Percentiles rank a stretch among this genome's conserved stretches.
phyloP scores from a whole-genome alignment of 2,113 vertebrate species.

The Phylloscopus trochiloides region DNA sequence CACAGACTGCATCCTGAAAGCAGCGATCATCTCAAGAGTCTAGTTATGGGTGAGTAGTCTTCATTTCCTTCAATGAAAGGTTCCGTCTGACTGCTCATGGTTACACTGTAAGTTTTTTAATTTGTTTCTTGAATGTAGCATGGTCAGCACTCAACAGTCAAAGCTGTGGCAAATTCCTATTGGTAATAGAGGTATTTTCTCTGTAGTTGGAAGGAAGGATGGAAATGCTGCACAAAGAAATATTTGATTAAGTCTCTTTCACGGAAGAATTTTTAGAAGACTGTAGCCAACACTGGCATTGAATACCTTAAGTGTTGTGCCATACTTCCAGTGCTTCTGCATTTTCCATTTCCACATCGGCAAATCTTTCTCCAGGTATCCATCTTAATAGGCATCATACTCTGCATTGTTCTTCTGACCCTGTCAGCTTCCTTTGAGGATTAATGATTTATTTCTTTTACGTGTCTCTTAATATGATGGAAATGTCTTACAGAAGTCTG shows the following conservation, averaged over 20 bases:
- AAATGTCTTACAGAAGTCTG: neutral
- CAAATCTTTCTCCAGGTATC: neutral
- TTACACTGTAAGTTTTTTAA: neutral
- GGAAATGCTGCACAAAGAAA: neutral
- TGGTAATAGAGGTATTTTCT: neutral
- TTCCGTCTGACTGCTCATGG: neutral
- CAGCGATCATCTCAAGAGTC: neutral
- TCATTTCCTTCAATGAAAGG: neutral
- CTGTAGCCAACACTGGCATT: neutral
- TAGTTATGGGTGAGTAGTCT: conserved; percentile 22
- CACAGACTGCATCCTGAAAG: neutral
- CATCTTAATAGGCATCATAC: conserved; percentile 8
- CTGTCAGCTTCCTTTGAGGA: neutral
- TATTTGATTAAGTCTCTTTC: neutral
- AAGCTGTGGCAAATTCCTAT: neutral
- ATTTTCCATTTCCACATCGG: neutral
- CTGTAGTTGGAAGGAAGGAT: neutral
- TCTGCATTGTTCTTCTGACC: neutral
- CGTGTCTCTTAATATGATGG: neutral
- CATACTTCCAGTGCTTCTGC: neutral
- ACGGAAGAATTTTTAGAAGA: neutral
- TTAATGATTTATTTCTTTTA: conserved; percentile 14
- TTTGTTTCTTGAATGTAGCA: neutral
- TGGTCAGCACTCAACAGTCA: neutral
- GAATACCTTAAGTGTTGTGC: neutral